Evolutionary conservation across 2,888 invertebrate genomes (phyloP).

Genomic region (Cryptus viduatorius): DNA sequence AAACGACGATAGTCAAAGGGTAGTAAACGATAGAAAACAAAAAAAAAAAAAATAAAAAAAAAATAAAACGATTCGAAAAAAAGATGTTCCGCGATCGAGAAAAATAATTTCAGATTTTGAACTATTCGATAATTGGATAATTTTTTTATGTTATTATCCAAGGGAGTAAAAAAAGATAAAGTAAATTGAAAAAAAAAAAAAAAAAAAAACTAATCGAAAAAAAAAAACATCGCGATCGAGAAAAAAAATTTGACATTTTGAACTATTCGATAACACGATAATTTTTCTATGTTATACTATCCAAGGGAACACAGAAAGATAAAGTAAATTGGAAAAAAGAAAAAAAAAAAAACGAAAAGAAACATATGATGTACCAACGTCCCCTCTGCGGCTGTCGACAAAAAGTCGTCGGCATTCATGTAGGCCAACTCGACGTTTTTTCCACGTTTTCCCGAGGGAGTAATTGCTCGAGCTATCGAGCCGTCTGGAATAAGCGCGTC

Average conservation of each 20-base stretch:
- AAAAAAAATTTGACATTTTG: too few relatives aligned
- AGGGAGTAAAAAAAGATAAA: too few relatives aligned
- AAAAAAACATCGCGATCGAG: neutral
- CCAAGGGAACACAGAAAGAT: too few relatives aligned
- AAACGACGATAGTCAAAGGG: neutral
- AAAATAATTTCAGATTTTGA: too few relatives aligned
- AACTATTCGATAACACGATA: too few relatives aligned
- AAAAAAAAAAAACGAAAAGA: too few relatives aligned
- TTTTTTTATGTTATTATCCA: too few relatives aligned
- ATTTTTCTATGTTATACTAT: too few relatives aligned
- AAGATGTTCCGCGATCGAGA: neutral
- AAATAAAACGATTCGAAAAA: neutral
- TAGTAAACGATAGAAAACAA: constrained; percentile 10
- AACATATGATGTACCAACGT: too few relatives aligned
- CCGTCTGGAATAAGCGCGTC: constrained; percentile 31
- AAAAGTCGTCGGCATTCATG: constrained; percentile 24
- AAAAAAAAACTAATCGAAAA: neutral
- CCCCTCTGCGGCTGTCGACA: neutral
- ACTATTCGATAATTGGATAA: too few relatives aligned
- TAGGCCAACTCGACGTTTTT: constrained; percentile 1
- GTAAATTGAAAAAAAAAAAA: too few relatives aligned
- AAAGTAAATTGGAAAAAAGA: too few relatives aligned
- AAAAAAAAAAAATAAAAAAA: neutral
- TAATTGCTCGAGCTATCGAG: constrained; percentile 24
- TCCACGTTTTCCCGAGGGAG: constrained; percentile 16